Evolutionary conservation across 2,113 vertebrate genomes (phyloP), one percentile per base, ranked within the genome.

Genomic region (Sinocyclocheilus rhinocerous): DNA sequence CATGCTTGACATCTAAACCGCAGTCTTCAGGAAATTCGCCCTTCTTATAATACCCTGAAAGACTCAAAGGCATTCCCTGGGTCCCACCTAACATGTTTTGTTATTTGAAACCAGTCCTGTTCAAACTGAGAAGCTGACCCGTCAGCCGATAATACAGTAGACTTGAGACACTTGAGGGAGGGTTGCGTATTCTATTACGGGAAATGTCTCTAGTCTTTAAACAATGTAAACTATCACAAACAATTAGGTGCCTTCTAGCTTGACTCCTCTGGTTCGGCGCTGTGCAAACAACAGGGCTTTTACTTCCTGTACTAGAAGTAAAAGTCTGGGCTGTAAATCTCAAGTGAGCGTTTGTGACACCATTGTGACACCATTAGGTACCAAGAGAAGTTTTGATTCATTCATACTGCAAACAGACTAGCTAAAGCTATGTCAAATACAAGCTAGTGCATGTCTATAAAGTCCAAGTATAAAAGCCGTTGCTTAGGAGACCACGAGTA

Each of bases 211-310:
- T 73, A 85, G 84, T 90, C 70, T 85, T 89, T 88, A 90, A 88
- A 90, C 91, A 92, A 85, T 91, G 90, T 92, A 90, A 93, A 94
- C 93, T 90, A 92, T 93, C 92, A 90, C 86, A 85, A 52, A 91
- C 91, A 93, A 94, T 94, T 92, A 90, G 88, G 76, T 15, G 63
- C 42, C 83, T 85, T 85, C 73, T 73, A 83, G 69, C 73, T 59
- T 39, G 36, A 42, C 75, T 59, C n/a, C 52, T 83, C 22, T 78
- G 67, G 65, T 72, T 78, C 18, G 29, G n/a, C 24, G 1, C 33
- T 81, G 48, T 55, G 22, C 67, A 80, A 82, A 85, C 80, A 81
- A 67, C 39, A 67, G 39, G 8, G 80, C 42, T 82, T 69, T 82
- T 48, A 48, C 80, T 65, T 65, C 42, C 45, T 12, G 11, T 42